These are phyloP conservation scores for Apostichopus japonicus DNA, from an alignment of 35 echinoderm and acorn worm species.

Conservation along the genomic window DNA sequence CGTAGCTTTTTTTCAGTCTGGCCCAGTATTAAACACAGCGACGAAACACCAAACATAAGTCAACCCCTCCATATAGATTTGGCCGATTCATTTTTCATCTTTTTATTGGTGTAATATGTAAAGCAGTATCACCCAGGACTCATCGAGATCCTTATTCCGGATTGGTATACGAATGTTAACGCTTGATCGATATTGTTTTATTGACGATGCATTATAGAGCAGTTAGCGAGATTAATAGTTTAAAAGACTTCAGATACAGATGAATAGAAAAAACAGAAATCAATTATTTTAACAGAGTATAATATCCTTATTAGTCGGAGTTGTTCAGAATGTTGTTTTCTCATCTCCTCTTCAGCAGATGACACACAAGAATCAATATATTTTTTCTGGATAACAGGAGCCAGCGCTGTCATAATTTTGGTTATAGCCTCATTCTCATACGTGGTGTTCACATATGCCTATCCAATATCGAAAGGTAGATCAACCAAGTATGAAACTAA, in stretches of 20 bases:
- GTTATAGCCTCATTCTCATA: not conserved
- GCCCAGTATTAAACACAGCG: too few species aligned
- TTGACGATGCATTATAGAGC: too few species aligned
- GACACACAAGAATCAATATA: not conserved
- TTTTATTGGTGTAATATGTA: too few species aligned
- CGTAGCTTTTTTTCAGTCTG: too few species aligned
- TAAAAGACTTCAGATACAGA: not conserved
- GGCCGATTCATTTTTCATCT: too few species aligned
- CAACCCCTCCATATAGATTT: too few species aligned
- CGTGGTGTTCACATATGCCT: not conserved
- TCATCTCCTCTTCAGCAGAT: not conserved
- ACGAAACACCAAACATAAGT: too few species aligned
- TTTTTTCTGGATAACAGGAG: not conserved
- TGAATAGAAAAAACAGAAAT: not conserved
- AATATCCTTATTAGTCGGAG: not conserved
- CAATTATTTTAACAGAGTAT: not conserved
- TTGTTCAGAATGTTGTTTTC: not conserved
- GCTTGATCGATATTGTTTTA: too few species aligned
- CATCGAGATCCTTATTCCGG: too few species aligned
- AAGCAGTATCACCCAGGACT: too few species aligned
- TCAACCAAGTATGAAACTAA: not conserved
- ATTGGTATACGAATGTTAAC: too few species aligned
- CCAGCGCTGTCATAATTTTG: not conserved
- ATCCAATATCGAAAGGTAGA: not conserved
- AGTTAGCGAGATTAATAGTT: too few species aligned